These are phyloP conservation scores for Ranitomeya variabilis DNA, from an alignment of 2,113 vertebrate species.

Conservation along the genomic window DNA sequence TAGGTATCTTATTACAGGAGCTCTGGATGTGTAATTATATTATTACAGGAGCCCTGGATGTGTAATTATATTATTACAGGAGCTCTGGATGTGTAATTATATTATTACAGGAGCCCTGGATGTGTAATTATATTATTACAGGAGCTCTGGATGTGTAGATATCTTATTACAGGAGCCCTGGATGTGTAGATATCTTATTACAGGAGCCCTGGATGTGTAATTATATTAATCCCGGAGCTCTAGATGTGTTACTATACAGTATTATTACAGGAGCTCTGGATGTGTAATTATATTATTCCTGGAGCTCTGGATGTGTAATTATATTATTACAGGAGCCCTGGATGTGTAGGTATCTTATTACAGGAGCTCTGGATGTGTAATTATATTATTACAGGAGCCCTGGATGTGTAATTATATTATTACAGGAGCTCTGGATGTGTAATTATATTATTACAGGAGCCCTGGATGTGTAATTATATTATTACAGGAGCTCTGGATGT, in stretches of 20 bases:
- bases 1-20: background rate
- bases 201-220: background rate
- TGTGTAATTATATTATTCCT: background rate
- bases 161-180: no score
- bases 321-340: background rate
- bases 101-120: no score
- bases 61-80: background rate
- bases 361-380: no score
- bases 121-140: no score
- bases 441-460: background rate
- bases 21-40: background rate
- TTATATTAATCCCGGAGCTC: background rate
- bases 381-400: no score
- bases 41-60: no score
- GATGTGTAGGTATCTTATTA: background rate
- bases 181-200: background rate
- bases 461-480: conserved; percentile 1
- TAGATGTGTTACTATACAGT: background rate
- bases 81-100: background rate
- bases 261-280: background rate
- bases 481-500: background rate
- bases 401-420: no score
- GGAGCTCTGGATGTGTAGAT: no score
- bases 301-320: background rate
- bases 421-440: no score